Evolutionary conservation across 2,113 vertebrate species (phyloP).

Genomic region (Atlantisia rogersi): DNA sequence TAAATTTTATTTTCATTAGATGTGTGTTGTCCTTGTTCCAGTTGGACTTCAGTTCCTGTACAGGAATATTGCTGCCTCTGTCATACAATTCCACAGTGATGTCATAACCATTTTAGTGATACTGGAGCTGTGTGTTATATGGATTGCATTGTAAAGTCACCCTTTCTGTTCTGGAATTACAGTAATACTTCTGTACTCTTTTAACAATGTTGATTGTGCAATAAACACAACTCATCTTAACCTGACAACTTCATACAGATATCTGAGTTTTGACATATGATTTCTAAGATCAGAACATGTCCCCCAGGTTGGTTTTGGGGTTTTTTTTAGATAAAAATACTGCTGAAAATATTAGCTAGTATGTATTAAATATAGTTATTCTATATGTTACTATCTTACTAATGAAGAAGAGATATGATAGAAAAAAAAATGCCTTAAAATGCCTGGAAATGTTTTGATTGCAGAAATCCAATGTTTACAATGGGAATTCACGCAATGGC

Average conservation of each 20-base stretch:
- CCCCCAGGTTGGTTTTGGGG: background rate
- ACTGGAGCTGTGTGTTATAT: background rate
- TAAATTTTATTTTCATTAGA: background rate
- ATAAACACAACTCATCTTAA: background rate
- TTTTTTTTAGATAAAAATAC: background rate
- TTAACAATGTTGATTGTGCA: background rate
- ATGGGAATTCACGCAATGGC: background rate
- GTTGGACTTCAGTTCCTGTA: background rate
- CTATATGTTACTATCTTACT: background rate
- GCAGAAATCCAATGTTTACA: background rate
- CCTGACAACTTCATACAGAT: no score
- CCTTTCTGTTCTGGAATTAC: background rate
- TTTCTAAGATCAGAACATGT: background rate
- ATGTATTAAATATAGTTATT: background rate
- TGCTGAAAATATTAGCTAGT: background rate
- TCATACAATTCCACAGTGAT: background rate
- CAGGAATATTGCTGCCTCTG: background rate
- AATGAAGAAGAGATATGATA: background rate
- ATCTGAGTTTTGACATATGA: background rate
- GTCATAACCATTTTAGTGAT: background rate
- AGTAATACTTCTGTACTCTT: background rate
- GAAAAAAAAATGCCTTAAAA: background rate
- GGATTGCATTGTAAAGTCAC: background rate
- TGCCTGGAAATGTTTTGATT: background rate
- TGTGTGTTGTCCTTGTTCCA: background rate